These are phyloP conservation scores for Arvicanthis niloticus DNA, from an alignment of 2,113 vertebrate species.

Conservation along the genomic window DNA sequence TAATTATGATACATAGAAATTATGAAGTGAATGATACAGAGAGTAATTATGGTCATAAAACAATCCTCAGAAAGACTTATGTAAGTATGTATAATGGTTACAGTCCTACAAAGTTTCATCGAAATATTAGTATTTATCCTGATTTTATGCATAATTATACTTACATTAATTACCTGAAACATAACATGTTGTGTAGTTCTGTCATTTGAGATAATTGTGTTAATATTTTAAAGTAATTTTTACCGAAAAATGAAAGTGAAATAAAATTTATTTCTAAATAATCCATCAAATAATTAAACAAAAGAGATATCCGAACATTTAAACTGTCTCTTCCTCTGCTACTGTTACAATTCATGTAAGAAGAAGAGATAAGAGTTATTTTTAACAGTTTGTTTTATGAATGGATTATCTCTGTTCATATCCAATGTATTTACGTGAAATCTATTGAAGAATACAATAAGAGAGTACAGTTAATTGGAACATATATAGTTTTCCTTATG, in stretches of 20 bases:
- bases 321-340: background rate
- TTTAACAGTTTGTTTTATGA: background rate
- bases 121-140: background rate
- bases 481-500: background rate
- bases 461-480: background rate
- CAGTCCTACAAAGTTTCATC: background rate
- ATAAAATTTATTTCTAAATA: background rate
- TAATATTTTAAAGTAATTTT: background rate
- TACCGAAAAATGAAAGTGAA: background rate
- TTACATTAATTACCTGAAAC: slow-evolving; percentile 4
- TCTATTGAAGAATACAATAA: background rate
- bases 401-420: background rate
- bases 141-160: background rate
- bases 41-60: no score
- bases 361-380: background rate
- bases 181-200: background rate
- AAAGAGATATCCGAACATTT: background rate
- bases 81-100: background rate
- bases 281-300: background rate
- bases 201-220: background rate
- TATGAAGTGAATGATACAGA: background rate
- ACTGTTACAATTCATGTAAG: background rate
- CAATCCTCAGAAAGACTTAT: background rate
- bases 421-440: background rate
- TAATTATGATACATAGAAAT: background rate